Evolutionary conservation across 1,140 invertebrate genomes (phyloP).

Genomic region (Lithobius niger): DNA sequence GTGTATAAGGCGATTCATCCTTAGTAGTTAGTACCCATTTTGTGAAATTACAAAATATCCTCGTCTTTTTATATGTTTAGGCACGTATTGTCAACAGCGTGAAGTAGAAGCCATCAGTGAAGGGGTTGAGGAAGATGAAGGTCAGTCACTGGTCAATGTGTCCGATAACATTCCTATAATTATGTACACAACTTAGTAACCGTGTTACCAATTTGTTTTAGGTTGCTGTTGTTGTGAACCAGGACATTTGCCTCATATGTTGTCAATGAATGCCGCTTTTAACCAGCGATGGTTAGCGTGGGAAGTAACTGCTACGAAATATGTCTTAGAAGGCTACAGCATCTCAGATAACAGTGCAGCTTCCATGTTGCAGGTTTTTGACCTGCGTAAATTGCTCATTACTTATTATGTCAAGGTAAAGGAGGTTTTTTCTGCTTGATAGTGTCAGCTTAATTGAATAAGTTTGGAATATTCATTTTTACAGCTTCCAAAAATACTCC

Average conservation of each 20-base stretch:
- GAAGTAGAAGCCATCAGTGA: slow-evolving; percentile 97
- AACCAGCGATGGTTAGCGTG: slow-evolving; percentile 95
- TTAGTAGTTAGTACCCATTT: too few relatives aligned
- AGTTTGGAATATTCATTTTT: not conserved
- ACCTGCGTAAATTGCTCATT: slow-evolving; percentile 89
- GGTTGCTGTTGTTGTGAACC: slow-evolving; percentile 85
- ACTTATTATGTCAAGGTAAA: slow-evolving; percentile 92
- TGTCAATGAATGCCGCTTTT: slow-evolving; percentile 88
- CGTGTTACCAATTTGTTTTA: slow-evolving; percentile 23
- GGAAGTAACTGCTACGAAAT: slow-evolving; percentile 85
- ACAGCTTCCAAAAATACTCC: too few relatives aligned
- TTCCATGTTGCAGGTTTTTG: slow-evolving; percentile 94
- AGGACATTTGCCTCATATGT: slow-evolving; percentile 74
- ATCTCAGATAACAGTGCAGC: slow-evolving; percentile 94
- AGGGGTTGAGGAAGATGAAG: slow-evolving; percentile 85
- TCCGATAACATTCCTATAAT: not conserved
- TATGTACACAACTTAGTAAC: not conserved
- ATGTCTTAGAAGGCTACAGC: slow-evolving; percentile 94
- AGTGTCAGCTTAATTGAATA: too few relatives aligned
- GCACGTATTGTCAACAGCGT: slow-evolving; percentile 94
- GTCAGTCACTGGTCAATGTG: slow-evolving; percentile 31
- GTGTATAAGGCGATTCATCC: too few relatives aligned
- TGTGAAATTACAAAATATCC: not conserved
- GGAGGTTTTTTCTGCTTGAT: too few relatives aligned
- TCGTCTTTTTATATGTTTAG: slow-evolving; percentile 25